A percentile compares a stretch with the other conserved stretches of the same genome.
These are phyloP conservation scores for Cheilosia vulpina DNA, from an alignment of 2,888 invertebrate genomes.

Conservation along the genomic window DNA sequence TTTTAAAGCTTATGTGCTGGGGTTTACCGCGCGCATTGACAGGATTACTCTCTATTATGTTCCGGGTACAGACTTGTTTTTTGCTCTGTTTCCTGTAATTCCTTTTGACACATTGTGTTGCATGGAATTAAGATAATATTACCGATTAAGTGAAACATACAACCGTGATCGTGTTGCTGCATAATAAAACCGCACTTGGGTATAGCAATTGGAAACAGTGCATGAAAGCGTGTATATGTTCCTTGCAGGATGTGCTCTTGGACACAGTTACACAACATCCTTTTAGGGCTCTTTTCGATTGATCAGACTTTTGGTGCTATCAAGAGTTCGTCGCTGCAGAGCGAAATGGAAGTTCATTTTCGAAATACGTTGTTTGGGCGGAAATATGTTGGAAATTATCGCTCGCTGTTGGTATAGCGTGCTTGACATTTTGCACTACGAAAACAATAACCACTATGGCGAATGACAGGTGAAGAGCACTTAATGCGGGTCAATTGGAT, in stretches of 20 bases:
- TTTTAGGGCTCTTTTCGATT: conserved; percentile 32
- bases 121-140: conserved; percentile 73
- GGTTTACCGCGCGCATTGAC: conserved; percentile 51
- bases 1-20: conserved; percentile 49
- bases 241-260: conserved; percentile 40
- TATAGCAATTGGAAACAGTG: conserved; percentile 13
- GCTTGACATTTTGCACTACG: conserved; percentile 23
- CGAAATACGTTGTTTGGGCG: conserved; percentile 2
- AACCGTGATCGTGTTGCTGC: conserved; percentile 52
- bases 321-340: conserved; percentile 43
- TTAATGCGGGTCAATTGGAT: conserved; percentile 62
- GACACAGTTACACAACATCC: conserved; percentile 57
- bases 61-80: conserved; percentile 31
- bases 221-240: conserved; percentile 19
- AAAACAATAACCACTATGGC: conserved; percentile 43
- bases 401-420: background rate
- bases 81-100: conserved; percentile 35
- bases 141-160: conserved; percentile 67
- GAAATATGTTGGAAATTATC: conserved; percentile 31
- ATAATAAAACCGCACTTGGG: conserved; percentile 51
- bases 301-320: conserved; percentile 57
- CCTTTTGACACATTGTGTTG: conserved; percentile 63
- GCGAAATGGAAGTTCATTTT: conserved; percentile 33
- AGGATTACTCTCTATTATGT: conserved; percentile 49
- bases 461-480: conserved; percentile 61